These are phyloP conservation scores for Propithecus perrieri DNA, from an alignment of 2,797 vertebrate species.

Conservation along the genomic window DNA sequence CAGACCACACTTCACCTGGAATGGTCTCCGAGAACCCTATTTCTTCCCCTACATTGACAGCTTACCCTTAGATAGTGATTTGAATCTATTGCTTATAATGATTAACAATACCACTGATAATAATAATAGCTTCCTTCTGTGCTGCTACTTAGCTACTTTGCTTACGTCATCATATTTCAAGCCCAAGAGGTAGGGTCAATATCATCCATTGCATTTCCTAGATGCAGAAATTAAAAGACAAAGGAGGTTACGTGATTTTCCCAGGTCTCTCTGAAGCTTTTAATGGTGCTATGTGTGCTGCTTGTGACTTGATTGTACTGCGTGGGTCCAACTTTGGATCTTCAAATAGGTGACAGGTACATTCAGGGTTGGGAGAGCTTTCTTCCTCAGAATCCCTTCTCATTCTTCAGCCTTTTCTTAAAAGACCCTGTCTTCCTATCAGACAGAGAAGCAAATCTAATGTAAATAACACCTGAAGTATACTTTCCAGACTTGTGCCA, in stretches of 20 bases:
- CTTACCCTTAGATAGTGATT: background rate
- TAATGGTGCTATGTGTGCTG: background rate
- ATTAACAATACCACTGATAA: background rate
- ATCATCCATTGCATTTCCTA: background rate
- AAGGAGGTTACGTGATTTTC: background rate
- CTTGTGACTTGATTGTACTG: background rate
- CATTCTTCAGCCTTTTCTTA: background rate
- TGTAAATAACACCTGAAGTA: slow-evolving; percentile 40
- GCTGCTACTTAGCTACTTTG: background rate
- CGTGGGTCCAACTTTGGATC: background rate
- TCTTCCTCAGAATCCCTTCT: slow-evolving; percentile 2
- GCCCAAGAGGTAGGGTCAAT: background rate
- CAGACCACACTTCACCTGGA: background rate
- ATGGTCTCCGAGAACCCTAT: background rate
- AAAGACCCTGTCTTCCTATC: background rate
- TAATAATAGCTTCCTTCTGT: background rate
- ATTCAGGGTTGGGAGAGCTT: background rate
- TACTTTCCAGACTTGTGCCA: slow-evolving; percentile 65
- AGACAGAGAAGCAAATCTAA: slow-evolving; percentile 36
- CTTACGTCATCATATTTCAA: background rate
- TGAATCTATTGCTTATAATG: background rate
- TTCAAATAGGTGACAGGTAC: background rate
- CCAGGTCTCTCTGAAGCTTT: background rate
- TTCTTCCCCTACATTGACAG: background rate
- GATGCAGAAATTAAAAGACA: background rate